These are phyloP conservation scores for Brachionus koreanus DNA, from an alignment of 1,140 invertebrate genomes.

Conservation along the genomic window DNA sequence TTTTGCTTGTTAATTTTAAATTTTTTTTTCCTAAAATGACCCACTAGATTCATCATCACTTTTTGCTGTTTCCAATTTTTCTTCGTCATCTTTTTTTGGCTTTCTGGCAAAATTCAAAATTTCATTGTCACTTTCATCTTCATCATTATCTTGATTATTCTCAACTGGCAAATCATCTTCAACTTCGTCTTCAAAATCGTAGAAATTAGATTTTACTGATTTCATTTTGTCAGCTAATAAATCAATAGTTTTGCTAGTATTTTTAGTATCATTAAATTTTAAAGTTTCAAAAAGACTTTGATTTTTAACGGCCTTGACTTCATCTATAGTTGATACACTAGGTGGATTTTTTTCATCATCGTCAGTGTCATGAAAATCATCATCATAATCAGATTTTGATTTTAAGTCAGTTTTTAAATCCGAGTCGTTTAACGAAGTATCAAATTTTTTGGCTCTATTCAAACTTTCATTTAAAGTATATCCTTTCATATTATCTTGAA, in stretches of 20 bases:
- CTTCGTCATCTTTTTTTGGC: neutral
- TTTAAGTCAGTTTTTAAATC: neutral
- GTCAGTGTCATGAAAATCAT: constrained; percentile 43
- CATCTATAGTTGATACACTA: constrained; percentile 36
- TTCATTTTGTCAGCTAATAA: neutral
- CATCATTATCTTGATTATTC: neutral
- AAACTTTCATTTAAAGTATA: constrained; percentile 37
- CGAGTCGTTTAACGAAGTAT: neutral
- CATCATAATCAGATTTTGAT: constrained; percentile 30
- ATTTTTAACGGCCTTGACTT: neutral
- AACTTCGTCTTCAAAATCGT: constrained; percentile 42
- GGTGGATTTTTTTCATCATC: constrained; percentile 40
- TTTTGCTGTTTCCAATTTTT: constrained; percentile 11
- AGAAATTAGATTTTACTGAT: constrained; percentile 24
- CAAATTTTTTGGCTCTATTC: constrained; percentile 20
- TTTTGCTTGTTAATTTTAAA: no score
- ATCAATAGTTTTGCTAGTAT: neutral
- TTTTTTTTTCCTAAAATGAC: neutral
- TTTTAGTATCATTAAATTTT: neutral
- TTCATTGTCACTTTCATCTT: neutral
- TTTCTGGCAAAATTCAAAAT: constrained; percentile 25
- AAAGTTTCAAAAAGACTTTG: neutral
- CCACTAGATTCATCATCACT: constrained; percentile 10
- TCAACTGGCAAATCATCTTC: neutral
- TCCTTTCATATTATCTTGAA: constrained; percentile 39